phyloP scores from a whole-genome alignment of 2,113 vertebrate species.

The Amblyopsis rosae region DNA sequence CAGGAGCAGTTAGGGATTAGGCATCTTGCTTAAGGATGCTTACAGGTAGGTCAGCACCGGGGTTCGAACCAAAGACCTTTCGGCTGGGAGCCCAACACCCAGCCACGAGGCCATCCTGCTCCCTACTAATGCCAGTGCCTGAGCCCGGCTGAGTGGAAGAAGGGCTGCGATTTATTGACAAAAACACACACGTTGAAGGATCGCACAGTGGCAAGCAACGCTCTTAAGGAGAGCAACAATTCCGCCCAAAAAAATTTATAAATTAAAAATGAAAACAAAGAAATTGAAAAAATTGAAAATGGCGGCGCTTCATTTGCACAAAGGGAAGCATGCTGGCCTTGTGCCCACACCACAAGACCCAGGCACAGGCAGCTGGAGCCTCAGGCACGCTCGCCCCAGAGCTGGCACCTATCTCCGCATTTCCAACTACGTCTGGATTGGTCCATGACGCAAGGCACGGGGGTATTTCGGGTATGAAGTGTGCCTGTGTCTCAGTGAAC shows the following conservation, averaged over 20 bases:
- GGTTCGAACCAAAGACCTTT: no score
- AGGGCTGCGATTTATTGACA: slow-evolving; percentile 1
- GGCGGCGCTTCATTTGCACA: slow-evolving; percentile 58
- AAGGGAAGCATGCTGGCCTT: slow-evolving; percentile 57
- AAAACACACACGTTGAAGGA: slow-evolving; percentile 6
- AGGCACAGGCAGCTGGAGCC: slow-evolving; percentile 55
- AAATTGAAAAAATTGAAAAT: background rate
- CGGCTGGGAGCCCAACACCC: no score
- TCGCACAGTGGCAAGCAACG: background rate
- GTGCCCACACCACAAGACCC: slow-evolving; percentile 66
- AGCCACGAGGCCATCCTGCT: no score
- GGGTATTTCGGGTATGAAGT: slow-evolving; percentile 67
- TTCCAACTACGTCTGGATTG: slow-evolving; percentile 50
- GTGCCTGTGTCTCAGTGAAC: slow-evolving; percentile 58
- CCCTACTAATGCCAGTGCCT: background rate
- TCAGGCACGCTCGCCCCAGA: slow-evolving; percentile 39
- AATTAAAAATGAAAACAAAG: background rate
- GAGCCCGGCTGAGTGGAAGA: background rate
- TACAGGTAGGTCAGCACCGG: no score
- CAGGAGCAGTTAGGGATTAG: no score
- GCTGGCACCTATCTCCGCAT: slow-evolving; percentile 51
- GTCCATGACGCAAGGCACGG: slow-evolving; percentile 65
- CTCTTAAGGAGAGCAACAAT: slow-evolving; percentile 26
- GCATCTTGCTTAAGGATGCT: no score
- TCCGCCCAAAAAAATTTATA: background rate